Base-by-base conservation (phyloP, 2,888 invertebrate species). In the Synergus laeviventris region DNA sequence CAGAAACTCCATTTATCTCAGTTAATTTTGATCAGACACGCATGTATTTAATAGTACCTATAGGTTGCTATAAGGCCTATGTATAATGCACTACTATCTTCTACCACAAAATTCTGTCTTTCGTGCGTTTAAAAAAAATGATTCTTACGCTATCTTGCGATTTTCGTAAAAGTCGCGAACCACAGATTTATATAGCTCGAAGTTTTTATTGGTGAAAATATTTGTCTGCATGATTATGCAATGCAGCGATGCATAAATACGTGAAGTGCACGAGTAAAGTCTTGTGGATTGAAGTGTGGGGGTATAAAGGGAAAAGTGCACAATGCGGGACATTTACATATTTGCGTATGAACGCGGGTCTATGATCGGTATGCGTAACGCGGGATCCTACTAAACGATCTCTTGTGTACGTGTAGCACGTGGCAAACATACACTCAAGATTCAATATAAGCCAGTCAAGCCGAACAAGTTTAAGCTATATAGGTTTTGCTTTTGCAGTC, bases 291-390 rank as follows among this genome's bases (percentile, higher is more conserved):
- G 31, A 70, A 49, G 70, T 70, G 45, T 49, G 31, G 49, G 11
- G 70, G 70, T 31, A 36, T 31, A 11, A 36, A n/a, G 16, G 70
- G 42, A 49, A 70, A 70, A 70, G 49, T 70, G 42, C 24, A 70
- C 31, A 70, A 70, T 70, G 49, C 49, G 70, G 45, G 31, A 70
- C n/a, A 70, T 70, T 70, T 70, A 49, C 70, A 70, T 70, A 49
- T 70, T 70, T 42, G 70, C 70, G n/a, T 49, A 45, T 49, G 49
- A 49, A 70, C 31, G 49, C 70, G 49, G 49, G 31, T 49, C 31
- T 49, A 42, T 42, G 24, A 66, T 66, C 66, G 66, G 21, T 66
- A 66, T 66, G 42, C 60, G 24, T 60, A 36, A 60, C 36, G 18
- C n/a, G 12, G 21, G 38, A n/a, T 70, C 24, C 16, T 70, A 70